These are phyloP conservation scores for Adelognathus sp. DNA, from an alignment of 2,888 invertebrate species.

Conservation along the genomic window DNA sequence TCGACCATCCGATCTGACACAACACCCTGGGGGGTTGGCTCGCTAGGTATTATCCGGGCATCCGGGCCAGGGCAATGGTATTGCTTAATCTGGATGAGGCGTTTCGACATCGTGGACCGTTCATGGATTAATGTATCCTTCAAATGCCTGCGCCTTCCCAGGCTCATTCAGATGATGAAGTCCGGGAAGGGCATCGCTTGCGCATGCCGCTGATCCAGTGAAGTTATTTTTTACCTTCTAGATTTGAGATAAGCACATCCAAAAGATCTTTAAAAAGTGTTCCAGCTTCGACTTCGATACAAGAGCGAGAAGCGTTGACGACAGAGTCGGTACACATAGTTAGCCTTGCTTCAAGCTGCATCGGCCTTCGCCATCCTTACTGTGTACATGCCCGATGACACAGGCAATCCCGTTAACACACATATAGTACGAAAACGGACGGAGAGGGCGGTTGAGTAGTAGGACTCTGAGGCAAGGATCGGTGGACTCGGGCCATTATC, in stretches of 20 bases:
- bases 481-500: constrained; percentile 3
- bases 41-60: not conserved
- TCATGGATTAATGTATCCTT: constrained; percentile 68
- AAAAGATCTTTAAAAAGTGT: no score
- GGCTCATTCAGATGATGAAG: no score
- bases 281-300: no score
- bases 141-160: no score
- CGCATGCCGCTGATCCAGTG: constrained; percentile 70
- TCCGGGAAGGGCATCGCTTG: no score
- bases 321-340: not conserved
- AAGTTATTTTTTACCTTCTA: constrained; percentile 69
- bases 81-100: constrained; percentile 3
- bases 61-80: not conserved
- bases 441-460: not conserved
- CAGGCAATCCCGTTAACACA: not conserved
- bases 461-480: not conserved
- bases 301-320: not conserved
- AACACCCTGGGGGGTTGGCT: constrained; percentile 25
- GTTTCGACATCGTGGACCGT: not conserved
- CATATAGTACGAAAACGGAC: not conserved
- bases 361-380: not conserved
- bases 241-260: not conserved
- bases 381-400: not conserved
- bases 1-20: constrained; percentile 45
- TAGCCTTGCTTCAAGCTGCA: not conserved